A percentile compares a stretch with the other conserved stretches of the same genome.
phyloP scores from a whole-genome alignment of 1,140 invertebrate genomes.

The Matsumurasca onukii region DNA sequence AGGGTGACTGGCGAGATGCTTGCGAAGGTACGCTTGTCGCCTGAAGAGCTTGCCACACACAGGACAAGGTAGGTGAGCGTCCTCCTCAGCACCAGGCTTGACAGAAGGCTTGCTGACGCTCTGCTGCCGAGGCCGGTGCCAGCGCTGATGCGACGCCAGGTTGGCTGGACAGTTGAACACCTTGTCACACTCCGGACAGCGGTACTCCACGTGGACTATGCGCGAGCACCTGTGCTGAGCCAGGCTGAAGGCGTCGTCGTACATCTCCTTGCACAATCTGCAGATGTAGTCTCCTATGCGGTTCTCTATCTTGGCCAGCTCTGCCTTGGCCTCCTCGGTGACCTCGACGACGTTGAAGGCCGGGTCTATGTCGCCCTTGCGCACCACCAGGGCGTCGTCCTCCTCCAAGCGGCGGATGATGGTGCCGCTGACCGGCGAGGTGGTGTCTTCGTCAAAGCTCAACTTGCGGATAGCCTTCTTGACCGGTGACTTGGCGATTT shows the following conservation, averaged over 20 bases:
- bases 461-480: conserved; percentile 72
- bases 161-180: conserved; percentile 99
- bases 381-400: conserved; percentile 73
- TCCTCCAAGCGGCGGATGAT: conserved; percentile 79
- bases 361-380: conserved; percentile 91
- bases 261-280: conserved; percentile 86
- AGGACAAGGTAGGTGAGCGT: conserved; percentile 64
- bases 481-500: conserved; percentile 38
- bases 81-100: conserved; percentile 36
- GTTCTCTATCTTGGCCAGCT: conserved; percentile 96
- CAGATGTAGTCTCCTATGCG: conserved; percentile 95
- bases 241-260: conserved; percentile 93
- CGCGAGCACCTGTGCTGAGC: conserved; percentile 96
- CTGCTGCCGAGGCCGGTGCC: conserved; percentile 82
- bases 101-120: conserved; percentile 39
- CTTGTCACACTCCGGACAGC: conserved; percentile 98
- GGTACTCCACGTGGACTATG: conserved; percentile 97
- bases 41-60: conserved; percentile 82
- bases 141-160: conserved; percentile 92
- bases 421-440: conserved; percentile 96
- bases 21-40: conserved; percentile 77
- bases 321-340: conserved; percentile 91
- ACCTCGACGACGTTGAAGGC: conserved; percentile 96
- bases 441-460: conserved; percentile 93
- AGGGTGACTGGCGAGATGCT: conserved; percentile 69